A percentile compares a stretch with the other conserved stretches of the same genome.
Evolutionary conservation across 2,888 invertebrate species (phyloP).

Genomic region (Brachylomia viminalis): DNA sequence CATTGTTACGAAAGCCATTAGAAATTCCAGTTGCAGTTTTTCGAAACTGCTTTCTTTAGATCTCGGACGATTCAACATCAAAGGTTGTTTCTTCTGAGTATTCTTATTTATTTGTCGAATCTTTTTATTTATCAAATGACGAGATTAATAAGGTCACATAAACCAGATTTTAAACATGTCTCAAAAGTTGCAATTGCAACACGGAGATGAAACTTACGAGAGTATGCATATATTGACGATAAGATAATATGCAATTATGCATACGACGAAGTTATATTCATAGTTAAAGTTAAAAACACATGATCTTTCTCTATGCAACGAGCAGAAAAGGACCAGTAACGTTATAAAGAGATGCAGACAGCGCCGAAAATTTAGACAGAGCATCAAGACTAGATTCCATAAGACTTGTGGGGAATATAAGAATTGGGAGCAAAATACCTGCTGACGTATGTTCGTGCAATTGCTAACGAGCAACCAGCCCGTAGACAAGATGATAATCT

Average conservation of each 20-base stretch:
- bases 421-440: neutral
- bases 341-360: neutral
- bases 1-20: neutral
- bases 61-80: neutral
- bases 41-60: neutral
- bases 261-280: neutral
- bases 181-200: slow-evolving; percentile 39
- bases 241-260: slow-evolving; percentile 26
- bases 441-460: neutral
- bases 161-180: slow-evolving; percentile 34
- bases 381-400: neutral
- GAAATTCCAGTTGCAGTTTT: slow-evolving; percentile 1
- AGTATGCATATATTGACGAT: slow-evolving; percentile 5
- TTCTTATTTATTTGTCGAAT: neutral
- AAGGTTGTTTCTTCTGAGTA: neutral
- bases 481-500: slow-evolving; percentile 39
- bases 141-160: slow-evolving; percentile 37
- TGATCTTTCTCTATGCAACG: neutral
- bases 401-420: neutral
- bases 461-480: slow-evolving; percentile 35
- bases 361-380: neutral
- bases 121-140: slow-evolving; percentile 13
- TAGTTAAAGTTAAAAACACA: neutral
- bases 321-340: neutral
- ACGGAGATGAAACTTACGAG: slow-evolving; percentile 27